A percentile compares a stretch with the other conserved stretches of the same genome.
Conservation (phyloP, 1,140 invertebrate species). For the Anagrus nilaparvatae region DNA sequence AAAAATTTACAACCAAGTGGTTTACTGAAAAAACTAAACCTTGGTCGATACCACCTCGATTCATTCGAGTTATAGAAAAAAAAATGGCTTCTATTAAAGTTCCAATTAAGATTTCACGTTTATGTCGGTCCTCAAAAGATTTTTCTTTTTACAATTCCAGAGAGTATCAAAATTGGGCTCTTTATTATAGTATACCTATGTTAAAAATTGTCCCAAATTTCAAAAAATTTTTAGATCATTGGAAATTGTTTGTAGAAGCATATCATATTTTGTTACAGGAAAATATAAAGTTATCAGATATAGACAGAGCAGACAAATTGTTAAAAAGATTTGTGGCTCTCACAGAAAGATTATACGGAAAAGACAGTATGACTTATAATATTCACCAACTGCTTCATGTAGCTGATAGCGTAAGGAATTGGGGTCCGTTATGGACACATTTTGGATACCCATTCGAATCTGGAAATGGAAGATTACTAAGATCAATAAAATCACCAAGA, state of each 20-base stretch:
- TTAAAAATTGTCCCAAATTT: slow-evolving; percentile 1
- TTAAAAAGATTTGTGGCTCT: slow-evolving; percentile 6
- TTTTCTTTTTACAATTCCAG: neutral
- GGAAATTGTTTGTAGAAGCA: slow-evolving; percentile 11
- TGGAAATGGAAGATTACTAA: too few relatives aligned
- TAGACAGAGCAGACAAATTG: slow-evolving; percentile 7
- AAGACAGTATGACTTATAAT: slow-evolving; percentile 9
- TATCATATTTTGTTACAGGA: slow-evolving; percentile 6
- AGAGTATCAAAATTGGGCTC: slow-evolving; percentile 11
- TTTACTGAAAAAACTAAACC: too few relatives aligned
- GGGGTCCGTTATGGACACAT: slow-evolving; percentile 13
- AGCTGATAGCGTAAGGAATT: slow-evolving; percentile 4
- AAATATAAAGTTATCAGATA: neutral
- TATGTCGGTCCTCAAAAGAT: slow-evolving; percentile 1
- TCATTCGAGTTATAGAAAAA: slow-evolving; percentile 6
- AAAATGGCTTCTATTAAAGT: neutral
- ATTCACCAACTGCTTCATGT: slow-evolving; percentile 12
- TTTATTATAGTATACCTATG: slow-evolving; percentile 4
- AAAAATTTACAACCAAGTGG: slow-evolving; percentile 2
- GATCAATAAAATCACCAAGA: too few relatives aligned
- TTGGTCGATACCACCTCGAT: neutral
- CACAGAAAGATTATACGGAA: slow-evolving; percentile 8
- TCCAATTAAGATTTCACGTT: slow-evolving; percentile 3
- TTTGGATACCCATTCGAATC: slow-evolving; percentile 14
- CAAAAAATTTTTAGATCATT: slow-evolving; percentile 8